phyloP scores from a whole-genome alignment of 2,888 invertebrate genomes.

The Notodonta dromedarius region DNA sequence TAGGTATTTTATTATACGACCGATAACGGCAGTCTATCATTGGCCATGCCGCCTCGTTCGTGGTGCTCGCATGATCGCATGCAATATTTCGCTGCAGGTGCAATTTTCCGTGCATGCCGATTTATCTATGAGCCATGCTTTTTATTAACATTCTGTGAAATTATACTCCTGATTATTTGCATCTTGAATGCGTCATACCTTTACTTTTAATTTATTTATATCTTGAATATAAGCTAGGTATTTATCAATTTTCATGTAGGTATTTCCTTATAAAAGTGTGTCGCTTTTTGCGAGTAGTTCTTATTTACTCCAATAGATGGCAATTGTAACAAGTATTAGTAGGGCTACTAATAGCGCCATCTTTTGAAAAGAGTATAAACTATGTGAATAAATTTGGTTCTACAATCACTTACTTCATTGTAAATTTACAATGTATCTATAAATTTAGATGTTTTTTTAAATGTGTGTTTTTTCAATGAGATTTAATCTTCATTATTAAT shows the following conservation, averaged over 20 bases:
- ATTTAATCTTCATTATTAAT: no score
- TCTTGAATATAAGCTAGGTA: no score
- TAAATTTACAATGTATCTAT: no score
- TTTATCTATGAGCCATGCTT: constrained; percentile 14
- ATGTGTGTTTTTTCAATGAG: no score
- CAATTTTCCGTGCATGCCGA: constrained; percentile 19
- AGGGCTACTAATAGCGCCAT: neutral
- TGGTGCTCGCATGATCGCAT: constrained; percentile 26
- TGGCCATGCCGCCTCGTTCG: constrained; percentile 25
- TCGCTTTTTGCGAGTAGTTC: neutral
- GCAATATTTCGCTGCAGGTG: constrained; percentile 27
- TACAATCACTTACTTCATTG: no score
- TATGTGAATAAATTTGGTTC: neutral
- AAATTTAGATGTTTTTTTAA: no score
- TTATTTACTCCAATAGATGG: neutral
- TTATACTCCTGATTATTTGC: neutral
- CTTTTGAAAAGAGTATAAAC: neutral
- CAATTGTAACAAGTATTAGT: neutral
- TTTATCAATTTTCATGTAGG: no score
- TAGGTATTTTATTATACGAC: constrained; percentile 12
- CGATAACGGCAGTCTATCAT: constrained; percentile 27
- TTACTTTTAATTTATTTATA: no score
- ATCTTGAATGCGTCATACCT: no score
- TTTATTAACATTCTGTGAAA: constrained; percentile 13
- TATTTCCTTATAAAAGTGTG: neutral